Percentiles rank a stretch among this genome's conserved stretches.
Evolutionary conservation across 2,113 vertebrate genomes (phyloP).

Genomic region (Microtus ochrogaster): DNA sequence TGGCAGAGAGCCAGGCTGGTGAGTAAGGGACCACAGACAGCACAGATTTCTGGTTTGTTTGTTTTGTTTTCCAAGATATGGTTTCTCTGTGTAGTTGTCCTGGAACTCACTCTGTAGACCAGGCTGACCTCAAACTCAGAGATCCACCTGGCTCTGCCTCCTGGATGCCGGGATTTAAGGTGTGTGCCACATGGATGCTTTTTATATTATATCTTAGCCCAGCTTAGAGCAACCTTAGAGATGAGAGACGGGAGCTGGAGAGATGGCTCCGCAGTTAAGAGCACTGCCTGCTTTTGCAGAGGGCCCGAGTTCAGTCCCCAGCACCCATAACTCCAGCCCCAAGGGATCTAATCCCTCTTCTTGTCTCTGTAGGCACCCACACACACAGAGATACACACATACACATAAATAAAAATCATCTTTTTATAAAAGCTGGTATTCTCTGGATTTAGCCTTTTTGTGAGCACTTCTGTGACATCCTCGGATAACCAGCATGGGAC

Average conservation of each 20-base stretch:
- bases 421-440: not conserved
- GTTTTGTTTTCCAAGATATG: not conserved
- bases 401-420: not conserved
- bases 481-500: not conserved
- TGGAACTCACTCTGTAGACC: not conserved
- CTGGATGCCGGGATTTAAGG: not conserved
- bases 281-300: too few relatives aligned
- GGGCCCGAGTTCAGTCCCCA: not conserved
- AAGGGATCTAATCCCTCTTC: not conserved
- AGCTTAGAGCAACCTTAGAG: not conserved
- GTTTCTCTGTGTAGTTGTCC: not conserved
- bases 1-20: not conserved
- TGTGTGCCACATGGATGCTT: not conserved
- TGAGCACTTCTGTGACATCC: not conserved
- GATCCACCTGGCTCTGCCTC: not conserved
- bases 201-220: not conserved
- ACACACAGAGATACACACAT: not conserved
- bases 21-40: not conserved
- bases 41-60: not conserved
- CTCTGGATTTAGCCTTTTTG: not conserved
- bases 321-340: not conserved
- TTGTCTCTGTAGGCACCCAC: not conserved
- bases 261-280: not conserved
- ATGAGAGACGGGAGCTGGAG: not conserved
- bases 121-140: too few relatives aligned